Evolutionary conservation across 2,797 vertebrate genomes (phyloP), one percentile per base, ranked within the genome.

Genomic region (Halcyon smyrnensis): DNA sequence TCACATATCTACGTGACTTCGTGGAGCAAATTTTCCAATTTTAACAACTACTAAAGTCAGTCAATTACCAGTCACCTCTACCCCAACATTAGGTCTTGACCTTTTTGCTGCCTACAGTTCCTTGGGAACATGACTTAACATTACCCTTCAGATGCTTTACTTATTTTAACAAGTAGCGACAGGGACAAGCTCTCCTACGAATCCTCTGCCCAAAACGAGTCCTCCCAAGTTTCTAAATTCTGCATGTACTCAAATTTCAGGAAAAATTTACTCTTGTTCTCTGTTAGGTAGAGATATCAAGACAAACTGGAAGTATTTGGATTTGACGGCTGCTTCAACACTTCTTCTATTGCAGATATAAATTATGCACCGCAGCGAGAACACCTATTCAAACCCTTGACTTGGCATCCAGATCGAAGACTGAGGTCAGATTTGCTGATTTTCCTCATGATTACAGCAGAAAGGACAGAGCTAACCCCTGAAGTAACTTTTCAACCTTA

Each of bases 81-180:
- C 53, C 36, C 32, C 54, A 80, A 8, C 27, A 23, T 1, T 18
- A 83, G 32, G 12, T 11, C 69, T 57, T 63, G 62, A 45, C 16
- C 32, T 54, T 71, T 64, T 23, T 63, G 45, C 73, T 68, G 48
- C 68, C 68, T 41, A 8, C 34, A 5, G 32, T 43, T 59, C 32
- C 43, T 16, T 7, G 5, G 32, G 23, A 71, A 27, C 1, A 1
- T 3, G 27, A 36, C 7, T 71, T 37, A 62, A 32, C 3, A 17
- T n/a, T 21, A 79, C 48, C 54, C 34, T 41, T 50, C 71, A 19
- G 28, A 25, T 24, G 15, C 6, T 54, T 80, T 54, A 64, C 48
- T 76, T 64, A 69, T 32, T 70, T 83, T 39, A 39, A 10, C 10
- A 63, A 59, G 19, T 0, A 43, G 48, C 0, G 0, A 41, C 0